These are phyloP conservation scores for Pseudobourletiella spinata DNA, from an alignment of 1,140 invertebrate species.

Conservation along the genomic window DNA sequence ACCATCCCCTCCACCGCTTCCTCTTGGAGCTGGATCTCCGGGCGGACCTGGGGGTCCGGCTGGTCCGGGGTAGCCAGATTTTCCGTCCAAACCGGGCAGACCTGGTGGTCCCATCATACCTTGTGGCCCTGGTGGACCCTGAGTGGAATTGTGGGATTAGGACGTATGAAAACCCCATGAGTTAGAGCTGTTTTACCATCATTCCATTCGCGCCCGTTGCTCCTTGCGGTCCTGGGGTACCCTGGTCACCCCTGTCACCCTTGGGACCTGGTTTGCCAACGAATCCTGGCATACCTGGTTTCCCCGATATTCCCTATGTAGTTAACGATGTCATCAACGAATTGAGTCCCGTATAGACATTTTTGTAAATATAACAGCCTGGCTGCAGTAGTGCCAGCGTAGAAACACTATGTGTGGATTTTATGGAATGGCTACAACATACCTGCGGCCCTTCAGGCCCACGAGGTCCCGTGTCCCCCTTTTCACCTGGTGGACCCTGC, in stretches of 20 bases:
- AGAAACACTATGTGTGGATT: too few relatives aligned
- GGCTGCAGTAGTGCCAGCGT: too few relatives aligned
- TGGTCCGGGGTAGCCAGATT: slow-evolving; percentile 41
- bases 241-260: slow-evolving; percentile 45
- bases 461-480: slow-evolving; percentile 35
- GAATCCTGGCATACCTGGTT: slow-evolving; percentile 37
- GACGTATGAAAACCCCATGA: too few relatives aligned
- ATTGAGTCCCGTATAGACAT: too few relatives aligned
- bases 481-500: slow-evolving; percentile 33
- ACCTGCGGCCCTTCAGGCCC: slow-evolving; percentile 39
- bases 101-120: slow-evolving; percentile 32
- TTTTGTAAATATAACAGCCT: too few relatives aligned
- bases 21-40: slow-evolving; percentile 37
- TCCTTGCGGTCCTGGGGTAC: slow-evolving; percentile 42
- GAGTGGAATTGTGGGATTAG: too few relatives aligned
- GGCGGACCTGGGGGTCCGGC: slow-evolving; percentile 42
- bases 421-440: too few relatives aligned
- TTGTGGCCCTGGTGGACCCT: slow-evolving; percentile 34
- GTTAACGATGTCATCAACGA: too few relatives aligned
- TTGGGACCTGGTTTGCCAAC: slow-evolving; percentile 40
- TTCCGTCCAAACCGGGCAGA: slow-evolving; percentile 37
- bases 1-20: slow-evolving; percentile 22
- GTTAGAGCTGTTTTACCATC: too few relatives aligned
- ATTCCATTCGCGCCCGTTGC: slow-evolving; percentile 38
- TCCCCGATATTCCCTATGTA: slow-evolving; percentile 32